These are phyloP conservation scores for Otis tarda DNA, from an alignment of 2,113 vertebrate genomes.

Conservation along the genomic window DNA sequence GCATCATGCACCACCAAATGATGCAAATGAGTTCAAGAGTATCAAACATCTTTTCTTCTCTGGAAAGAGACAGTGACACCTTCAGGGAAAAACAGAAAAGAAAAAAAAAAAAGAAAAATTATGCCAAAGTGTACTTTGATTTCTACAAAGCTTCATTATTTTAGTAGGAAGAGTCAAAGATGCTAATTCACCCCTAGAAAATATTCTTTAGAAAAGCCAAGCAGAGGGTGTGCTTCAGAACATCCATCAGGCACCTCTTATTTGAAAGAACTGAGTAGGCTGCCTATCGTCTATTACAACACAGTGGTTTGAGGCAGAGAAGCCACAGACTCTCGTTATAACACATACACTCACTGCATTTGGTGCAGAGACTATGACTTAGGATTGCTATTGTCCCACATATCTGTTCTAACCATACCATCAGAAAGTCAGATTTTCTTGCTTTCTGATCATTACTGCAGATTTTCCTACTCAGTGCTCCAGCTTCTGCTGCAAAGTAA, in stretches of 20 bases:
- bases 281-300: neutral
- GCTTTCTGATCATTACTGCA: neutral
- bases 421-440: neutral
- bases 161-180: neutral
- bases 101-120: fast-evolving
- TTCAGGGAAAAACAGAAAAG: neutral
- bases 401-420: neutral
- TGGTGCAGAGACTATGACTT: neutral
- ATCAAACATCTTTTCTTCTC: conserved; percentile 25
- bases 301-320: neutral
- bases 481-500: neutral
- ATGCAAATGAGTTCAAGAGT: neutral
- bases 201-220: neutral
- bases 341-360: neutral
- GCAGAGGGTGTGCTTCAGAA: neutral
- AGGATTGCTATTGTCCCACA: neutral
- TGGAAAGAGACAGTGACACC: neutral
- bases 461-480: neutral
- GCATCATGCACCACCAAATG: neutral
- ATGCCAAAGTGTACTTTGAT: neutral
- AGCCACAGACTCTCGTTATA: neutral
- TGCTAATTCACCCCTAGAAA: neutral
- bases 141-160: neutral
- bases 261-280: neutral
- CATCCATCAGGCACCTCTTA: neutral